These are phyloP conservation scores for Polypedilum pembai DNA, from an alignment of 1,140 invertebrate species.

Conservation along the genomic window DNA sequence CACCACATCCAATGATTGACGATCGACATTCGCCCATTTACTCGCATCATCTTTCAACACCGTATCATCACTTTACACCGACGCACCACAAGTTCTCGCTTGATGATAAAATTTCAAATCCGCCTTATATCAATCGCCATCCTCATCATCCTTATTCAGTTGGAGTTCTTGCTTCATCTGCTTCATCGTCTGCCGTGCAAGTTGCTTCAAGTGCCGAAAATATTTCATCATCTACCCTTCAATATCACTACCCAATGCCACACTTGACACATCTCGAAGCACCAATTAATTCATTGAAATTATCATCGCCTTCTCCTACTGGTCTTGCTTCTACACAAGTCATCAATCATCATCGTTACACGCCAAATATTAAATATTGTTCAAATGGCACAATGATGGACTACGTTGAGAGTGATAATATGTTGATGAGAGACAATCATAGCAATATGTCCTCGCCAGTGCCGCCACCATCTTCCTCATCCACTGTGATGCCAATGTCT, in stretches of 20 bases:
- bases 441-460: constrained; percentile 20
- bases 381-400: constrained; percentile 24
- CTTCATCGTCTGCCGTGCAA: background rate
- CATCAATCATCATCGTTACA: background rate
- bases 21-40: constrained; percentile 10
- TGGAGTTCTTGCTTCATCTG: constrained; percentile 7
- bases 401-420: constrained; percentile 7
- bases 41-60: constrained; percentile 7
- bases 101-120: constrained; percentile 9
- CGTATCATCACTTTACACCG: background rate
- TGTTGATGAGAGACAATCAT: constrained; percentile 21
- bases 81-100: background rate
- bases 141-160: constrained; percentile 25
- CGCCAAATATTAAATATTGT: constrained; percentile 21
- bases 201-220: background rate
- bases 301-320: background rate
- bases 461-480: background rate
- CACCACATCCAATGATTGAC: constrained; percentile 26
- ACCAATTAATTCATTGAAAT: constrained; percentile 7
- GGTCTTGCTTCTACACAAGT: background rate
- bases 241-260: background rate
- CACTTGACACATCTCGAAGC: background rate
- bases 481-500: background rate
- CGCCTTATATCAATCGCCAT: constrained; percentile 18
- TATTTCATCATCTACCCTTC: background rate